Percentiles rank a stretch among this genome's conserved stretches.
Conservation (phyloP, 2,888 invertebrate species). For the Lamellibrachia satsuma region DNA sequence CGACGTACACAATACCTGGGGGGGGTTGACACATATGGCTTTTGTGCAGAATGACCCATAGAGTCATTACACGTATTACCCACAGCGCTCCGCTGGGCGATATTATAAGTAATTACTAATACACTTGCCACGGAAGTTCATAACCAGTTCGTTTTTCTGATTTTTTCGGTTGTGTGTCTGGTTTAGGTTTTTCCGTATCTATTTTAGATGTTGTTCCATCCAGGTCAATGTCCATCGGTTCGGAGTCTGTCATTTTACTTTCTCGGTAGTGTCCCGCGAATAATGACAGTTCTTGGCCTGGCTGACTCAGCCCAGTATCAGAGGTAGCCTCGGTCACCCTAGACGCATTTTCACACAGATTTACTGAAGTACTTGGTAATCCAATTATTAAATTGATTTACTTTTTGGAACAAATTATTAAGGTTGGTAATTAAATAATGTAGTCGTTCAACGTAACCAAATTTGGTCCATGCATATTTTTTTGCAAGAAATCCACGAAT, state of each 20-base stretch:
- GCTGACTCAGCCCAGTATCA: background rate
- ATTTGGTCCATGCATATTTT: too few species aligned
- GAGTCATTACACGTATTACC: too few species aligned
- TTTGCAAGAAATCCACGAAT: too few species aligned
- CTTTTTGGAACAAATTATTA: too few species aligned
- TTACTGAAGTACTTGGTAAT: too few species aligned
- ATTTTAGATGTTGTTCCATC: background rate
- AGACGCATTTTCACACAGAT: background rate
- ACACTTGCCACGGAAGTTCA: slow-evolving; percentile 27
- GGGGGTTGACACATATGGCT: too few species aligned
- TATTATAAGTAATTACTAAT: background rate
- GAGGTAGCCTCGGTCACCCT: background rate
- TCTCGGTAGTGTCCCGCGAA: slow-evolving; percentile 25
- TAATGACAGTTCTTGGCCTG: background rate
- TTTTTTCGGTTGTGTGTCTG: slow-evolving; percentile 17
- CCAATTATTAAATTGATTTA: too few species aligned
- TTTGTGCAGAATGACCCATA: too few species aligned
- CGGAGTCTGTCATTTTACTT: slow-evolving; percentile 18
- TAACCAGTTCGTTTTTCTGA: slow-evolving; percentile 23
- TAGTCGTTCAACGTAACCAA: too few species aligned
- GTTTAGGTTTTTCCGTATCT: background rate
- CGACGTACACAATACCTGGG: too few species aligned
- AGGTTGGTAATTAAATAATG: too few species aligned
- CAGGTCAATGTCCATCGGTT: slow-evolving; percentile 26
- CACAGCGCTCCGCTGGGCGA: background rate